Evolutionary conservation across 2,797 vertebrate species (phyloP).

Genomic region (Heterohyrax brucei): DNA sequence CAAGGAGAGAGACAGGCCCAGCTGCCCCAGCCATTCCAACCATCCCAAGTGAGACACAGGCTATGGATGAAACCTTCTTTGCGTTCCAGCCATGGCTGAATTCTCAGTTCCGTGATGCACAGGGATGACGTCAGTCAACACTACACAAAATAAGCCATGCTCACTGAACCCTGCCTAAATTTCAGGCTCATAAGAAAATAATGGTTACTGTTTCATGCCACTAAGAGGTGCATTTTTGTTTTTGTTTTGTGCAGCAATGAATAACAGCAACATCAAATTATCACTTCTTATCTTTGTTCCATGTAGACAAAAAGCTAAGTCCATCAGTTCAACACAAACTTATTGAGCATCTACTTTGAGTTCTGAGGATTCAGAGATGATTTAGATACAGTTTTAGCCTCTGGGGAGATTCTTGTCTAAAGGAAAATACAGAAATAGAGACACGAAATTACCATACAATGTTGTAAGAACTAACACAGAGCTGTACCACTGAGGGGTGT

Average conservation of each 20-base stretch:
- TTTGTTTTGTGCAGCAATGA: background rate
- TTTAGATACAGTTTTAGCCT: background rate
- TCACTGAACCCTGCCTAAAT: background rate
- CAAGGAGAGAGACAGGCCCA: too few relatives aligned
- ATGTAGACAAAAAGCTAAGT: background rate
- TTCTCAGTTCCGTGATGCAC: background rate
- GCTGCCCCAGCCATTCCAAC: background rate
- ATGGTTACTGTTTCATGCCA: background rate
- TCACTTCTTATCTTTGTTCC: background rate
- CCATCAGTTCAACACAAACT: background rate
- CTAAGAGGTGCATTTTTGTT: background rate
- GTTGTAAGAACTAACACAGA: background rate
- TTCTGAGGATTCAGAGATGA: background rate
- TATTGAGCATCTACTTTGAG: background rate
- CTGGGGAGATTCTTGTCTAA: constrained; percentile 4
- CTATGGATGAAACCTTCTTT: background rate
- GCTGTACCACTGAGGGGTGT: background rate
- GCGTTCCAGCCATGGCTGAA: background rate
- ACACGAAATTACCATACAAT: background rate
- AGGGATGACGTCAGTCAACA: background rate
- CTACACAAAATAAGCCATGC: background rate
- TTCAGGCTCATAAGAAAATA: constrained; percentile 25
- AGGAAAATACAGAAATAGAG: background rate
- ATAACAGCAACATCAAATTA: background rate
- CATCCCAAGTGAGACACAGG: background rate